Evolutionary conservation across 2,113 vertebrate genomes (phyloP).

Genomic region (Sylvia atricapilla): DNA sequence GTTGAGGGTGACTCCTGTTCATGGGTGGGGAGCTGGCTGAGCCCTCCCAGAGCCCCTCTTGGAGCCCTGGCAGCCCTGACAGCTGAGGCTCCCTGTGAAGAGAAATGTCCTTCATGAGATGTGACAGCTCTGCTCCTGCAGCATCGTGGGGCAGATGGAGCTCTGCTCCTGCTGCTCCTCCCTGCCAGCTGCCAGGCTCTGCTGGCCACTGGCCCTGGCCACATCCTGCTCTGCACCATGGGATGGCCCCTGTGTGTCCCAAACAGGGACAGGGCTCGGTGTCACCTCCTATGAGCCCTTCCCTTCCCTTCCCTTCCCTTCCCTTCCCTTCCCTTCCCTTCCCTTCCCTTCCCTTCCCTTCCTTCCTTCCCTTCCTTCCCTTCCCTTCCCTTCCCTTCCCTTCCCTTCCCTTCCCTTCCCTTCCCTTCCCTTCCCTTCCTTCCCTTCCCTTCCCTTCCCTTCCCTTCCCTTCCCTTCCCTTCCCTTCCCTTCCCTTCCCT

Average conservation of each 20-base stretch:
- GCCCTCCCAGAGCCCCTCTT: neutral
- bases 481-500: too few relatives aligned
- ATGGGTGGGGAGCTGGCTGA: fast-evolving
- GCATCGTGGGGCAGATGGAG: neutral
- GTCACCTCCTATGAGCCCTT: neutral
- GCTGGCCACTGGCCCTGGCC: neutral
- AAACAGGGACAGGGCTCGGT: fast-evolving
- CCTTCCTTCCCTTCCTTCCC: neutral
- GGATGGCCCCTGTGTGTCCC: fast-evolving
- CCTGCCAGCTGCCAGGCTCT: neutral
- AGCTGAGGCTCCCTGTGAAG: neutral
- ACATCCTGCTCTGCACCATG: neutral
- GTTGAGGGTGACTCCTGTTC: neutral
- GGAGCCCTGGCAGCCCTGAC: fast-evolving
- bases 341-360: neutral
- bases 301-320: neutral
- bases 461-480: neutral
- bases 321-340: neutral
- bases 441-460: too few relatives aligned
- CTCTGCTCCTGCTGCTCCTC: neutral
- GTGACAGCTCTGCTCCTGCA: neutral
- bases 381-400: neutral
- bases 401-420: neutral
- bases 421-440: too few relatives aligned
- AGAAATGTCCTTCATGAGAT: neutral